Conservation (phyloP, 2,888 invertebrate genomes). For the Metallyticus violacea region DNA sequence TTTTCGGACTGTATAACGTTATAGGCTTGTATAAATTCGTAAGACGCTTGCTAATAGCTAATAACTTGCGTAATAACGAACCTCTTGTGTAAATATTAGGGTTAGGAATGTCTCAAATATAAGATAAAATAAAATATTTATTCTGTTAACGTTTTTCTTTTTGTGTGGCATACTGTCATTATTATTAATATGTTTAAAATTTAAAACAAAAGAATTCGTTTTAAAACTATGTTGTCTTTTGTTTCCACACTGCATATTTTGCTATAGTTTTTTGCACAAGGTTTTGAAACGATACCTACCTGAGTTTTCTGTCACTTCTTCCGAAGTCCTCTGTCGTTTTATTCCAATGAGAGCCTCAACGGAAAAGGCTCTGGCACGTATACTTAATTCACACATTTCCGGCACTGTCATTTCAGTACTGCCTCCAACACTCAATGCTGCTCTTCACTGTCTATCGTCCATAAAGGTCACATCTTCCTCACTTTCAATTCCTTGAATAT, state of each 20-base stretch:
- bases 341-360: constrained; percentile 31
- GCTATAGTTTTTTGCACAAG: neutral
- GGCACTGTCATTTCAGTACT: neutral
- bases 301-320: neutral
- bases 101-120: too few relatives aligned
- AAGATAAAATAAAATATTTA: too few relatives aligned
- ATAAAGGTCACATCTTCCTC: neutral
- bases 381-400: constrained; percentile 26
- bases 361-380: constrained; percentile 30
- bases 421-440: neutral
- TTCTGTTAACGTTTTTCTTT: too few relatives aligned
- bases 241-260: neutral
- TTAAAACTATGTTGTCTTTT: neutral
- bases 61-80: too few relatives aligned
- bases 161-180: too few relatives aligned
- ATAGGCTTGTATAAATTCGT: too few relatives aligned
- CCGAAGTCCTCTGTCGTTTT: neutral
- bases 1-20: too few relatives aligned
- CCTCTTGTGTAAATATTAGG: too few relatives aligned
- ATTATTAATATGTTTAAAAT: neutral
- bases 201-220: neutral
- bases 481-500: neutral
- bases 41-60: too few relatives aligned
- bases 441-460: too few relatives aligned
- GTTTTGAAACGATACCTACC: neutral